Evolutionary conservation across 2,888 invertebrate genomes (phyloP).

Genomic region (Rhamnusium bicolor): DNA sequence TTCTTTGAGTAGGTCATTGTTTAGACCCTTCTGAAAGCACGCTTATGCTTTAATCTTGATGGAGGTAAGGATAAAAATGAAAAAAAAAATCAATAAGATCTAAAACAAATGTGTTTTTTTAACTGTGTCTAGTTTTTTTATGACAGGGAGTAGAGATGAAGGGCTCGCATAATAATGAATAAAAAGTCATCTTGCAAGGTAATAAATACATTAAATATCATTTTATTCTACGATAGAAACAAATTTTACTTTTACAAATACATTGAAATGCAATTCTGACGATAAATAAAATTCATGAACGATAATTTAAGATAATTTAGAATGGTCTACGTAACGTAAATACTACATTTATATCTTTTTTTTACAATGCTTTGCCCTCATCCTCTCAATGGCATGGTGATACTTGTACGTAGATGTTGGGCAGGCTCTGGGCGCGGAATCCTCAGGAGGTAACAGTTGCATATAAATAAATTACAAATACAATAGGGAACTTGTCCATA

Average conservation of each 20-base stretch:
- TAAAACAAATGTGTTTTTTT: background rate
- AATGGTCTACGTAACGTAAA: no score
- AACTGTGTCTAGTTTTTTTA: background rate
- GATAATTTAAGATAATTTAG: no score
- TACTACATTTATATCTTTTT: no score
- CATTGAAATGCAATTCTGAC: no score
- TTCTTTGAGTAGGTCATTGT: background rate
- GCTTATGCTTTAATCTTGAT: background rate
- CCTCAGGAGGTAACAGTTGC: no score
- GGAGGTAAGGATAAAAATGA: constrained; percentile 5
- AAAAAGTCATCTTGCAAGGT: background rate
- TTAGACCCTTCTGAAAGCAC: background rate
- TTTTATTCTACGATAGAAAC: background rate
- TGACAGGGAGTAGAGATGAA: background rate
- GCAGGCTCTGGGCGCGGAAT: no score
- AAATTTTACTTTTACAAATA: background rate
- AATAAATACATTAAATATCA: background rate
- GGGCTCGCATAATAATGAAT: background rate
- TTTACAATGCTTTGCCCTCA: no score
- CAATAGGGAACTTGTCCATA: no score
- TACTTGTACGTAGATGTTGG: no score
- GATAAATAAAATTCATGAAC: no score
- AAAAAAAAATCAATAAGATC: constrained; percentile 14
- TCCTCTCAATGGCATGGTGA: no score
- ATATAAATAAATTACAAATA: no score